Conservation (phyloP, 2,113 vertebrate genomes). For the Chaenogobius annularis region DNA sequence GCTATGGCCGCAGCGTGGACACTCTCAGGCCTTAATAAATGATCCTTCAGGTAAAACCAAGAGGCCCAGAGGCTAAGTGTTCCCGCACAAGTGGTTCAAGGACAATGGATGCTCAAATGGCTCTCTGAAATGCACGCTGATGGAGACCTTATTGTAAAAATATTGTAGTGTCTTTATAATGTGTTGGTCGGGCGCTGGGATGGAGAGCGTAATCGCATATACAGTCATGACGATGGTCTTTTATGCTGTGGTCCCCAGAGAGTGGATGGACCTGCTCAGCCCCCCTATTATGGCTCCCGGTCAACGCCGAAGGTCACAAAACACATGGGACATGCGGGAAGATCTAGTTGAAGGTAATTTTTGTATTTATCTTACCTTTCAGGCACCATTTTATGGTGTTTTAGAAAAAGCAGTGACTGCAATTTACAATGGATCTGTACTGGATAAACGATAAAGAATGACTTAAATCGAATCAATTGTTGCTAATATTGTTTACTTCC, state of each 20-base stretch:
- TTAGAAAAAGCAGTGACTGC: constrained; percentile 12
- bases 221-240: constrained; percentile 62
- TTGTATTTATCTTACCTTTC: constrained; percentile 33
- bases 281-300: constrained; percentile 74
- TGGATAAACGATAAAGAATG: constrained; percentile 11
- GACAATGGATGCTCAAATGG: constrained; percentile 53
- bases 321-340: constrained; percentile 44
- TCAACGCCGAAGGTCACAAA: constrained; percentile 64
- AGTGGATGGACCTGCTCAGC: constrained; percentile 79
- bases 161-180: constrained; percentile 40
- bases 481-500: neutral
- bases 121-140: constrained; percentile 49
- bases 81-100: constrained; percentile 60
- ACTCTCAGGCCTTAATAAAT: constrained; percentile 68
- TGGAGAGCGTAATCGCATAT: constrained; percentile 56
- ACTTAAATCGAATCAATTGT: neutral
- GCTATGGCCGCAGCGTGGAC: constrained; percentile 52
- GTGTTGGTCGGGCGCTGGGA: constrained; percentile 23
- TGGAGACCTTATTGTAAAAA: constrained; percentile 63
- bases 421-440: constrained; percentile 46
- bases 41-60: constrained; percentile 61
- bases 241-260: constrained; percentile 67
- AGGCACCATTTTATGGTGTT: constrained; percentile 32
- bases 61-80: constrained; percentile 42
- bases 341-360: constrained; percentile 64